Percentiles rank a stretch among this genome's conserved stretches.
Conservation (phyloP, 1,140 invertebrate genomes). For the Diachasma alloeum region DNA sequence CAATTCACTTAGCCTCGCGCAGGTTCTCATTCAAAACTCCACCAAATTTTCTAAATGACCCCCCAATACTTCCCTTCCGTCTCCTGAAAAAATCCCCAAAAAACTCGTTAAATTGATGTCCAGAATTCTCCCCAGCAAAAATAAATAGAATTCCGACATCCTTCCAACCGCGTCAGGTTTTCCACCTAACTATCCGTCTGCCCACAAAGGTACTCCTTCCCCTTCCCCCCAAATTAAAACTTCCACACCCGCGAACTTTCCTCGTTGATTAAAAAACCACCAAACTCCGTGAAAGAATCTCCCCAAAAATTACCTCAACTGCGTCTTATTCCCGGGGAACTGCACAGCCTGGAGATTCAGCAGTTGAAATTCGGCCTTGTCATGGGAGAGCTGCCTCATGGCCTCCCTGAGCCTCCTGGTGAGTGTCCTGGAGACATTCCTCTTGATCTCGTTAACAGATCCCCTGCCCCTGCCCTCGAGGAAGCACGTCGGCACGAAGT, state of each 20-base stretch:
- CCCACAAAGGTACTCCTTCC: not conserved
- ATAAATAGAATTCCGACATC: no score
- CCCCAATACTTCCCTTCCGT: no score
- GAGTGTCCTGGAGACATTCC: slow-evolving; percentile 53
- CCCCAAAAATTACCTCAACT: slow-evolving; percentile 47
- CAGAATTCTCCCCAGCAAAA: no score
- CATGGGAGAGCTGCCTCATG: slow-evolving; percentile 53
- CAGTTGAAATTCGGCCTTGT: slow-evolving; percentile 61
- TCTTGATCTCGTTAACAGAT: slow-evolving; percentile 47
- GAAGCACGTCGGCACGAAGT: slow-evolving; percentile 56
- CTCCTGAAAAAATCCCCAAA: no score
- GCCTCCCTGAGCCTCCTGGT: slow-evolving; percentile 49
- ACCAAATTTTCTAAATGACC: no score
- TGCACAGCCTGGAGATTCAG: slow-evolving; percentile 58
- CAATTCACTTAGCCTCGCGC: no score
- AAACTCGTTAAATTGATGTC: no score
- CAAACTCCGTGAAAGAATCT: not conserved
- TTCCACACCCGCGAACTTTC: not conserved
- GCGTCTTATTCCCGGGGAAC: slow-evolving; percentile 61
- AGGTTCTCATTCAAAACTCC: no score
- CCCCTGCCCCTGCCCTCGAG: slow-evolving; percentile 43
- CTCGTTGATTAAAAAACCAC: not conserved
- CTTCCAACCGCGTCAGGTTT: no score
- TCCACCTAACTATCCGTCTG: not conserved
- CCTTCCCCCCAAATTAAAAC: not conserved